Conservation (phyloP, 64 coral and sea anemone genomes). For the Astreopora myriophthalma region DNA sequence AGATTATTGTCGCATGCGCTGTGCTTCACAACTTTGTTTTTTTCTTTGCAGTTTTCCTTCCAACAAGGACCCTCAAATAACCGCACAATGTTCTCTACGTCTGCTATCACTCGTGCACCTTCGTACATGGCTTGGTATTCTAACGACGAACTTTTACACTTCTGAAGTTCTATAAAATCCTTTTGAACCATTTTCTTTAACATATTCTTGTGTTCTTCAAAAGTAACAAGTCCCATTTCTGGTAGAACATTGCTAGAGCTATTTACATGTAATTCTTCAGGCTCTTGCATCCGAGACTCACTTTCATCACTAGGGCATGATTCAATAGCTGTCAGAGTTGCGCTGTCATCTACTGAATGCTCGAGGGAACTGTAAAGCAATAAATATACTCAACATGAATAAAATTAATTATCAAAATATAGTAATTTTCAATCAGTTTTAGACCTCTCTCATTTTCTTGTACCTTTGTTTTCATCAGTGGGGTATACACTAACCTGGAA, state of each 20-base stretch:
- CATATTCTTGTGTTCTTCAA: neutral
- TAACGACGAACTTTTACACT: neutral
- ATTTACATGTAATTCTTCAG: neutral
- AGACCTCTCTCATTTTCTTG: neutral
- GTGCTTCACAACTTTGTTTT: conserved; percentile 1
- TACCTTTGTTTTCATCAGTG: neutral
- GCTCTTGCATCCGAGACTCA: neutral
- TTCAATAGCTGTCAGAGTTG: conserved; percentile 30
- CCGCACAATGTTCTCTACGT: conserved; percentile 37
- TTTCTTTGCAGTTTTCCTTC: neutral
- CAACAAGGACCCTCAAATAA: conserved; percentile 57
- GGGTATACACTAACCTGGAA: conserved; percentile 1
- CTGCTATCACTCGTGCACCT: conserved; percentile 19
- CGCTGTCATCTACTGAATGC: conserved; percentile 16
- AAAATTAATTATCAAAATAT: neutral
- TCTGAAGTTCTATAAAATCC: neutral
- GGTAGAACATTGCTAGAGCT: neutral
- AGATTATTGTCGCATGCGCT: too few relatives aligned
- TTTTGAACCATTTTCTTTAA: neutral
- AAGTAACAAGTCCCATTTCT: neutral
- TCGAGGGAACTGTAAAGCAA: conserved; percentile 2
- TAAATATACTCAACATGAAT: neutral
- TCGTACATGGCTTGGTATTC: conserved; percentile 15
- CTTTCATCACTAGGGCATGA: conserved; percentile 6
- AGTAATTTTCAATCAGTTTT: neutral